A percentile compares a stretch with the other conserved stretches of the same genome.
Conservation (phyloP, 2,113 vertebrate genomes). For the Gobius niger region DNA sequence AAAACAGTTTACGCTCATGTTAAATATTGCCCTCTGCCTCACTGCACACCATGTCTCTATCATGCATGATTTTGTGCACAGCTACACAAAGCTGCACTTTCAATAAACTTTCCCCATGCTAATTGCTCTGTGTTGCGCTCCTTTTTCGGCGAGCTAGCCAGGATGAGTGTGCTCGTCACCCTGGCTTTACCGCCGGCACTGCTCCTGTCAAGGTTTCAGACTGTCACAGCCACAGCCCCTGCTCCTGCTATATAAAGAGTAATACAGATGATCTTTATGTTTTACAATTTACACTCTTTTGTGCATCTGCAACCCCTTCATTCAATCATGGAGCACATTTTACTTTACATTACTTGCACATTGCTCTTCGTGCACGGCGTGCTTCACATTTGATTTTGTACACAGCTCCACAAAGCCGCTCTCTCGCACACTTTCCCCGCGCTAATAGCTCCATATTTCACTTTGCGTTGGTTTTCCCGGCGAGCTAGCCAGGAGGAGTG, state of each 20-base stretch:
- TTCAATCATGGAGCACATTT: no score
- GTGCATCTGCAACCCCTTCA: no score
- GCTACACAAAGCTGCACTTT: neutral
- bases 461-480: neutral
- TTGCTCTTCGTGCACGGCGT: no score
- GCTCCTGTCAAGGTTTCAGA: no score
- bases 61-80: neutral
- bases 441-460: slow-evolving; percentile 11
- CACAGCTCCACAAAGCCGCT: slow-evolving; percentile 1
- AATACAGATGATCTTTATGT: neutral
- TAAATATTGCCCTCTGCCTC: neutral
- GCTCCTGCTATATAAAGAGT: neutral
- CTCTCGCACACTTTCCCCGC: neutral
- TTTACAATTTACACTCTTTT: neutral
- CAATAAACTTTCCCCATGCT: neutral
- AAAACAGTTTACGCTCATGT: neutral
- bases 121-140: slow-evolving; percentile 4
- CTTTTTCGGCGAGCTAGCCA: neutral
- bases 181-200: neutral
- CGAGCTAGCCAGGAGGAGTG: neutral
- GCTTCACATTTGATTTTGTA: neutral
- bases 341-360: no score
- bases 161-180: neutral
- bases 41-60: neutral
- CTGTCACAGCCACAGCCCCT: no score